phyloP scores from a whole-genome alignment of 2,113 vertebrate genomes.

The Macrotis lagotis region DNA sequence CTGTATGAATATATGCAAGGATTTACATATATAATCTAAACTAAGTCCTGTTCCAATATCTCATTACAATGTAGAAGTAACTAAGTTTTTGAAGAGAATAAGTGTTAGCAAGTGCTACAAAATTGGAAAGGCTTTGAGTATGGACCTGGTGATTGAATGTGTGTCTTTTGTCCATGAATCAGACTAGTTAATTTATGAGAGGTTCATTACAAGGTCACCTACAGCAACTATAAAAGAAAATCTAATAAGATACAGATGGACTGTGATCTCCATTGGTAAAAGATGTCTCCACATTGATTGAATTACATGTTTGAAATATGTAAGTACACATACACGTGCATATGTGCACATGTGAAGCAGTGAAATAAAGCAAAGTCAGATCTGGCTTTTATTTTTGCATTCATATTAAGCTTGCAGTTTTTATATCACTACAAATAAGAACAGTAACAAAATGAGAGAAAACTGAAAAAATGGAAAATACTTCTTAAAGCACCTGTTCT shows the following conservation, averaged over 20 bases:
- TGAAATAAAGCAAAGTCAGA: conserved; percentile 56
- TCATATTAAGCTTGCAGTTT: conserved; percentile 69
- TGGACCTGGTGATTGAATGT: background rate
- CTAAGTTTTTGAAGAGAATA: background rate
- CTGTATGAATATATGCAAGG: background rate
- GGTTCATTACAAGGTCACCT: background rate
- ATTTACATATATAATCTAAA: background rate
- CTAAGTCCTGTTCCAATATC: background rate
- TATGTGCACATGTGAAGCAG: conserved; percentile 44
- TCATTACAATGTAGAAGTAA: background rate
- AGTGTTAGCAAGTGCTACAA: background rate
- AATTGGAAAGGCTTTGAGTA: background rate
- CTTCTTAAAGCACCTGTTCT: conserved; percentile 78
- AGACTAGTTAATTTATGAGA: background rate
- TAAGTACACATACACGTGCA: background rate
- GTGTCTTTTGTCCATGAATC: background rate
- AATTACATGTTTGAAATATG: conserved; percentile 2
- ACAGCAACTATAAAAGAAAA: background rate
- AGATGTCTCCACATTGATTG: background rate
- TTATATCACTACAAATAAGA: conserved; percentile 75
- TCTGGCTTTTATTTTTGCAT: conserved; percentile 42
- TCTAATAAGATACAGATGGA: background rate
- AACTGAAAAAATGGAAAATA: conserved; percentile 54
- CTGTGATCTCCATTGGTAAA: background rate
- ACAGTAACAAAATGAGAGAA: conserved; percentile 70